Evolutionary conservation across 2,888 invertebrate genomes (phyloP).

Genomic region (Romanomermis culicivorax): DNA sequence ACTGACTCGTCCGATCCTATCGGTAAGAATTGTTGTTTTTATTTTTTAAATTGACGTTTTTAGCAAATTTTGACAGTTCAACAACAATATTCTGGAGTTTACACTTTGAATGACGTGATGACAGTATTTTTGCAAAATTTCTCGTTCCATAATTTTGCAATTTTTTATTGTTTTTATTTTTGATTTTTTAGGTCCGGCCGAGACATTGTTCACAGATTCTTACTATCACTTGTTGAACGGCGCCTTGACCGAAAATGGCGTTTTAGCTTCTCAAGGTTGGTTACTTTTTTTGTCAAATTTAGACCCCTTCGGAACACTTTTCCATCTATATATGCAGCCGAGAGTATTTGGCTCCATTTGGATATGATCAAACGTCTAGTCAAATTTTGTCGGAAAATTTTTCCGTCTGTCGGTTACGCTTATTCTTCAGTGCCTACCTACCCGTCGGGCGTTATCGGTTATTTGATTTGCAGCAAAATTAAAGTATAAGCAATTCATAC

Average conservation of each 20-base stretch:
- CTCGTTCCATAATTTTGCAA: not conserved
- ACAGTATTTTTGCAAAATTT: not conserved
- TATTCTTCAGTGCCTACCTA: conserved; percentile 74
- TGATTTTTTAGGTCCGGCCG: conserved; percentile 41
- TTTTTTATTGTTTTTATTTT: not conserved
- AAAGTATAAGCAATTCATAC: conserved; percentile 28
- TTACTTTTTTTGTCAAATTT: not conserved
- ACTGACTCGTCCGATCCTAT: conserved; percentile 95
- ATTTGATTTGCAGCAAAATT: conserved; percentile 60
- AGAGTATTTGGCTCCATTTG: conserved; percentile 48
- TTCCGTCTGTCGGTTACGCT: conserved; percentile 56
- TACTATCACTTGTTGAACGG: conserved; percentile 63
- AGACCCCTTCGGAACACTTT: not conserved
- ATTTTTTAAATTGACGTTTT: not conserved
- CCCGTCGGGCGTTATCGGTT: conserved; percentile 89
- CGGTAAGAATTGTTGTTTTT: conserved; percentile 37
- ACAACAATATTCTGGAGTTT: not conserved
- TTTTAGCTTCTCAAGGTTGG: conserved; percentile 66
- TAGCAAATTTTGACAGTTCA: not conserved
- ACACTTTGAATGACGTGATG: not conserved
- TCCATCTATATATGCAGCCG: conserved; percentile 36
- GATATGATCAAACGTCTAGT: conserved; percentile 54
- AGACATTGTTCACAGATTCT: conserved; percentile 49
- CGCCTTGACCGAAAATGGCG: conserved; percentile 60
- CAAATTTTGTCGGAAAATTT: conserved; percentile 51